Evolutionary conservation across 2,113 vertebrate species (phyloP), one percentile per base, ranked within the genome.

Genomic region (Myodes glareolus): DNA sequence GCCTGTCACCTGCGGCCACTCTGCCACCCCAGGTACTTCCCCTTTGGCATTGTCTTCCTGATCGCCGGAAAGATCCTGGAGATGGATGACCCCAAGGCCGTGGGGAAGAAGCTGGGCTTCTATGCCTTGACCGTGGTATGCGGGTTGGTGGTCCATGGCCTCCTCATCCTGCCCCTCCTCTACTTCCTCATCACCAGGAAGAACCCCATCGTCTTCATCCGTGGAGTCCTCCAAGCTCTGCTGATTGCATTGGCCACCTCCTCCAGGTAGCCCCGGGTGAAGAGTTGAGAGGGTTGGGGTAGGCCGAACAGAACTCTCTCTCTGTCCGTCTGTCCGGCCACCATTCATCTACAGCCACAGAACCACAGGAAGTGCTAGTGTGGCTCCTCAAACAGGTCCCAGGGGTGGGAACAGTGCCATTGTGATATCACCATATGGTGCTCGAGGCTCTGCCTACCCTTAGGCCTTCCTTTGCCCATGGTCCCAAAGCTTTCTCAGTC

Each of bases 21-120:
- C 47, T 73, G 50, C 88, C 55, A 0, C 77, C 61, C 55, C 95
- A 99, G 99, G 99, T 99, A 99, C 97, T 99, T 99, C 94, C 99
- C 99, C 23, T 99, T 99, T 7, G 99, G 99, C 67, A 99, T 99
- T 33, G 99, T 99, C 77, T 99, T 99, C 98, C 99, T 99, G 98
- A 99, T 99, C 29, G 99, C 99, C 0, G 99, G 99, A n/a, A 99
- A 99, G 98, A 99, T 99, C 98, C 97, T 99, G 91, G 99, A 99
- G 98, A 99, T 99, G 99, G 99, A 99, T 3, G 99, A 99, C 97
- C 99, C 99, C 12, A 99, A 99, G 0, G 99, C 99, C 3, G 99
- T 99, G 90, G 99, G 99, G 63, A 99, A 99, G 98, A 99, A 99
- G 96, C 98, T 99, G 94, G 99, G 99, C 68, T 99, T 99, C 98